Percentiles rank a stretch among this genome's conserved stretches.
These are phyloP conservation scores for Acomys russatus DNA, from an alignment of 2,797 vertebrate species.

Conservation along the genomic window DNA sequence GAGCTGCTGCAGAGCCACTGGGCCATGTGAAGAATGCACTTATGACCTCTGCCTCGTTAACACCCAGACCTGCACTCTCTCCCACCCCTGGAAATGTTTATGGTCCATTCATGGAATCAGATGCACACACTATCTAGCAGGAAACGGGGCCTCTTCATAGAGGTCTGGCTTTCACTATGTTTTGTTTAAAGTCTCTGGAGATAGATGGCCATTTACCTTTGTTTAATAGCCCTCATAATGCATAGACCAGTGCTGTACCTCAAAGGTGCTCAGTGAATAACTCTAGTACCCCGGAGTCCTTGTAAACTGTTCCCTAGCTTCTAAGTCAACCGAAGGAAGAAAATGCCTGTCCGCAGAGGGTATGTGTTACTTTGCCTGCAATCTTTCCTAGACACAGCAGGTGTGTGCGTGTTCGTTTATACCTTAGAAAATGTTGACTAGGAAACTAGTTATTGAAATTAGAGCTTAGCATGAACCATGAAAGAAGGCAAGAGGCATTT, in stretches of 20 bases:
- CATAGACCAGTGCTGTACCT: background rate
- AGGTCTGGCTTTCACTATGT: constrained; percentile 73
- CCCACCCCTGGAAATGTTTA: constrained; percentile 76
- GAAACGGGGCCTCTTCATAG: constrained; percentile 68
- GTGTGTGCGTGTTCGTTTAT: background rate
- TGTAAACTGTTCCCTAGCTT: constrained; percentile 16
- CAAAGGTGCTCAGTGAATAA: constrained; percentile 18
- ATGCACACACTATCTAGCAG: constrained; percentile 65
- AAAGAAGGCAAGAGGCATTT: background rate
- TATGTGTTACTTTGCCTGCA: background rate
- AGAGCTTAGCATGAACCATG: background rate
- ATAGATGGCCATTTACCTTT: constrained; percentile 71
- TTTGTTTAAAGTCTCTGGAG: constrained; percentile 75
- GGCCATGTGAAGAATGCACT: constrained; percentile 27
- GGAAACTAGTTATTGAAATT: constrained; percentile 1
- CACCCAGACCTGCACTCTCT: constrained; percentile 64
- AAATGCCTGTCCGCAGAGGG: background rate
- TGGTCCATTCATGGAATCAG: constrained; percentile 63
- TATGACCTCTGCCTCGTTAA: constrained; percentile 70
- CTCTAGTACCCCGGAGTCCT: background rate
- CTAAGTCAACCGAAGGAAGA: constrained; percentile 36
- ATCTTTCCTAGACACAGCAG: constrained; percentile 8
- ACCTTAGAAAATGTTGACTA: background rate
- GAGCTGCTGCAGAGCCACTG: constrained; percentile 22
- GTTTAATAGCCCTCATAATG: constrained; percentile 62